Evolutionary conservation across 1,140 invertebrate genomes (phyloP).

Genomic region (Drosophila truncata): DNA sequence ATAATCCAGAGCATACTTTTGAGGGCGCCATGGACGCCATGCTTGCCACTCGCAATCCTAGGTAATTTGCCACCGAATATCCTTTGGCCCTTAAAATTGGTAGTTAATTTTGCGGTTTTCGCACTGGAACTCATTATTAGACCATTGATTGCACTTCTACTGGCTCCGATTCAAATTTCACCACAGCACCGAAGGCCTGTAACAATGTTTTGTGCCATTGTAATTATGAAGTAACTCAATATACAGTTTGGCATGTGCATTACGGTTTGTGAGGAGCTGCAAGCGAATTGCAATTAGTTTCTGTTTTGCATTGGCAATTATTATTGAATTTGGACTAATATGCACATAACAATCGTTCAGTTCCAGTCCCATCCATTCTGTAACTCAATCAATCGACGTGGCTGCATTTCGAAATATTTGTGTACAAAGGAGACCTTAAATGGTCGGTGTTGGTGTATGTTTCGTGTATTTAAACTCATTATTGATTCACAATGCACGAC

Average conservation of each 20-base stretch:
- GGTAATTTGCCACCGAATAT: conserved; percentile 9
- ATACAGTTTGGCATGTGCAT: conserved; percentile 34
- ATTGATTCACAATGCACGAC: conserved; percentile 38
- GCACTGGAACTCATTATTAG: conserved; percentile 30
- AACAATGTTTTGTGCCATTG: conserved; percentile 41
- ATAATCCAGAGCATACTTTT: conserved; percentile 21
- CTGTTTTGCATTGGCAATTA: conserved; percentile 34
- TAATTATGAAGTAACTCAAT: conserved; percentile 48
- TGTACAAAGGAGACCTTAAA: conserved; percentile 10
- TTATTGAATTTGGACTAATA: conserved; percentile 53
- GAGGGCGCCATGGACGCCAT: not conserved
- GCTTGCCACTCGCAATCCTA: not conserved
- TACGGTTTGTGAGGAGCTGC: conserved; percentile 10
- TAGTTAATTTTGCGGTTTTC: conserved; percentile 54
- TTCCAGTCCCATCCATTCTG: conserved; percentile 28
- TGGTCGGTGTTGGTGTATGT: not conserved
- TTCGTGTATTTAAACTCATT: conserved; percentile 22
- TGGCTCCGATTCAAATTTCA: not conserved
- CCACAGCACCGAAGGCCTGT: not conserved
- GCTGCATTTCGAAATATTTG: conserved; percentile 7
- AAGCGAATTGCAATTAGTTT: conserved; percentile 55
- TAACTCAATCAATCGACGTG: conserved; percentile 46
- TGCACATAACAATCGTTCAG: conserved; percentile 19
- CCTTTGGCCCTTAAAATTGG: conserved; percentile 5
- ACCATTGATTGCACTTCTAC: conserved; percentile 4